phyloP scores from a whole-genome alignment of 2,888 invertebrate genomes.

The Spisula solida region DNA sequence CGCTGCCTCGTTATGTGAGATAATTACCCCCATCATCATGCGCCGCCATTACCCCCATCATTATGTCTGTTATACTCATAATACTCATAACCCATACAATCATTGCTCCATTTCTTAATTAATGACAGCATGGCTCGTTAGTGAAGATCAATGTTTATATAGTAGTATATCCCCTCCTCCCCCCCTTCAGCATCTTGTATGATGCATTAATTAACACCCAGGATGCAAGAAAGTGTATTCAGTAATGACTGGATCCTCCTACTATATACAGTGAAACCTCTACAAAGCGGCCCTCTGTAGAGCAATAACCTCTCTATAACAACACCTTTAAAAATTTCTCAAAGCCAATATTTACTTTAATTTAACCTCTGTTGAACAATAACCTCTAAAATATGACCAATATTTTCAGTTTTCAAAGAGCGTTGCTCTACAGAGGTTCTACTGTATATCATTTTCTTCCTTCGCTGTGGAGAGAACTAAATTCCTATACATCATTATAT shows the following conservation, averaged over 20 bases:
- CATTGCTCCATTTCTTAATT: neutral
- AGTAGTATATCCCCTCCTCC: neutral
- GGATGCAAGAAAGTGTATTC: no score
- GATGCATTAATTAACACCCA: neutral
- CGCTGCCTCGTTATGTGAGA: neutral
- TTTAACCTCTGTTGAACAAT: no score
- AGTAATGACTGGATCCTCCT: no score
- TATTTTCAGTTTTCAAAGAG: no score
- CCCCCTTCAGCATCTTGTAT: neutral
- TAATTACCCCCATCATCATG: neutral
- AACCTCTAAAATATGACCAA: no score
- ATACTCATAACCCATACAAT: neutral
- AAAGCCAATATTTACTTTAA: no score
- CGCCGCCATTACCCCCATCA: neutral
- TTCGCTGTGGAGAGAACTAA: neutral
- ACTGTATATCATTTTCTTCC: neutral
- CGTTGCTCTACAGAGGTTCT: no score
- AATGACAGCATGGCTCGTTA: neutral
- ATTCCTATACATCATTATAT: neutral
- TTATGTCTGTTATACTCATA: neutral
- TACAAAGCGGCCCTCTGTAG: no score
- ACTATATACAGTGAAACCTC: no score
- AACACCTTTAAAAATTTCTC: no score
- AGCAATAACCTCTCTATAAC: no score
- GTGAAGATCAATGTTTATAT: constrained; percentile 1